These are phyloP conservation scores for Spizaetus ornatus DNA, from an alignment of 2,113 vertebrate genomes.

Conservation along the genomic window DNA sequence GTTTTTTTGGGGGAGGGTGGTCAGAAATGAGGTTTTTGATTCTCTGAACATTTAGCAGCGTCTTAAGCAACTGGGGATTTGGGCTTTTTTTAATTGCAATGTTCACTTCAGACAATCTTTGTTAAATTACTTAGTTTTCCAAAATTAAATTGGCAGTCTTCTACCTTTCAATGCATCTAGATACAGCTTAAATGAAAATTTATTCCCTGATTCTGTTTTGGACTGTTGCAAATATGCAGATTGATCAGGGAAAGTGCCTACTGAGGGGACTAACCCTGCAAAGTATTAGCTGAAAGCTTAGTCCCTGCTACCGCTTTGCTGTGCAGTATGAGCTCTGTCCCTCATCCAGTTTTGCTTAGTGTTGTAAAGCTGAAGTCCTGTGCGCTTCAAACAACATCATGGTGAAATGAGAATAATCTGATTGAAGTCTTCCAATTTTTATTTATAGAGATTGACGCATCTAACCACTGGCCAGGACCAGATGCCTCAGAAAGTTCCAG, in stretches of 20 bases:
- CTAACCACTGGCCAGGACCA: not conserved
- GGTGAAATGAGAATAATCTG: not conserved
- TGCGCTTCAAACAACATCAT: not conserved
- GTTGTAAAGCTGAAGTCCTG: not conserved
- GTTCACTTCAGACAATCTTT: not conserved
- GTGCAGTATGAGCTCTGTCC: not conserved
- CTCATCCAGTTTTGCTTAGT: not conserved
- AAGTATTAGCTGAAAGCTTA: not conserved
- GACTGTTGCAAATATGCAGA: not conserved
- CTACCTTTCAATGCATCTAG: not conserved
- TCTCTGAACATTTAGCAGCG: not conserved
- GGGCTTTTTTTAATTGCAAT: not conserved
- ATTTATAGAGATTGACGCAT: not conserved
- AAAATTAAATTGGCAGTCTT: not conserved
- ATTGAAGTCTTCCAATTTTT: not conserved
- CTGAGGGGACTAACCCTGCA: not conserved
- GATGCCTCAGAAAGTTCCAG: not conserved
- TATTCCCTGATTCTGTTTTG: not conserved
- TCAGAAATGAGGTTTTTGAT: not conserved
- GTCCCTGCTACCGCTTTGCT: not conserved
- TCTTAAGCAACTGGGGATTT: not conserved
- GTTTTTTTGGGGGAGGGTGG: too few relatives aligned
- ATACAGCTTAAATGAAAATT: not conserved
- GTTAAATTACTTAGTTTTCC: not conserved
- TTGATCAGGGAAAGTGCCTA: not conserved